phyloP scores from a whole-genome alignment of 2,888 invertebrate species.

The Lasioglossum calceatum region DNA sequence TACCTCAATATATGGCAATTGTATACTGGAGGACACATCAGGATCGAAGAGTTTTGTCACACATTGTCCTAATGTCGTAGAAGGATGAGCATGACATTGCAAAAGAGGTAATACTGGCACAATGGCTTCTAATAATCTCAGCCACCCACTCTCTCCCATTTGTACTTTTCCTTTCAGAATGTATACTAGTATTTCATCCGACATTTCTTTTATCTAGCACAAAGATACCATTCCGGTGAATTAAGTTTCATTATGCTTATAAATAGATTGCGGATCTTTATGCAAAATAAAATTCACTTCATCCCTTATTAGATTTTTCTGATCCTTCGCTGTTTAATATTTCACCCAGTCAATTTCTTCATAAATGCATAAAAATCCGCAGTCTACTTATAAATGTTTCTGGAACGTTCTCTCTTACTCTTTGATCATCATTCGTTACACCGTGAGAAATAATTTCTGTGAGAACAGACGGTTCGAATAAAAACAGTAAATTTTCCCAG shows the following conservation, averaged over 20 bases:
- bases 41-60: constrained; percentile 88
- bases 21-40: constrained; percentile 87
- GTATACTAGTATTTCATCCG: constrained; percentile 88
- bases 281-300: too few relatives aligned
- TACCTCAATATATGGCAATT: constrained; percentile 86
- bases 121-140: constrained; percentile 86
- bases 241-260: neutral
- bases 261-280: too few relatives aligned
- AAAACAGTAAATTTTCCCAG: constrained; percentile 86
- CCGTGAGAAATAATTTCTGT: constrained; percentile 89
- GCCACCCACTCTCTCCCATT: constrained; percentile 88
- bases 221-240: constrained; percentile 2
- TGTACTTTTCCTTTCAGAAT: constrained; percentile 88
- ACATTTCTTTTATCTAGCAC: constrained; percentile 86
- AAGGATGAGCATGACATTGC: constrained; percentile 86
- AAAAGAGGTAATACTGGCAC: constrained; percentile 87
- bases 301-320: too few relatives aligned
- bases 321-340: too few relatives aligned
- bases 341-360: too few relatives aligned
- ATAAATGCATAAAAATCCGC: too few relatives aligned
- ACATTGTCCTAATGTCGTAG: constrained; percentile 86
- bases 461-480: constrained; percentile 87
- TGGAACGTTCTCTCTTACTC: constrained; percentile 75
- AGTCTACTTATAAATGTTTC: neutral
- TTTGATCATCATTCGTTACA: constrained; percentile 84